phyloP scores from a whole-genome alignment of 2,113 vertebrate species.

The Rafetus swinhoei region DNA sequence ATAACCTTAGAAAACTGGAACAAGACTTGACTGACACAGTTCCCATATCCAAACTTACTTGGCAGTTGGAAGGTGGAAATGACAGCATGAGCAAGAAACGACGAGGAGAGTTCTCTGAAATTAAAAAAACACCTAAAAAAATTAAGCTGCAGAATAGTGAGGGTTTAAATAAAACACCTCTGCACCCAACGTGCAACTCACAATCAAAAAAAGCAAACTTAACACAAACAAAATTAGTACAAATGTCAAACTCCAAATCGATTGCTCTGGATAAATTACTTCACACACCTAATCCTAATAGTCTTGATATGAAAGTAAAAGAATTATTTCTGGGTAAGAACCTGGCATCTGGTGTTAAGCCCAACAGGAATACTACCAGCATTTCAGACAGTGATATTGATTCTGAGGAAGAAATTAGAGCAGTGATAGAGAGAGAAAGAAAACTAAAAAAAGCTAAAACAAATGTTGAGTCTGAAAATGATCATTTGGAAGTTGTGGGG shows the following conservation, averaged over 20 bases:
- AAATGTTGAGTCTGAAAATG: conserved; percentile 54
- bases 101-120: conserved; percentile 81
- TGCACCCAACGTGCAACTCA: neutral
- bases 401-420: conserved; percentile 85
- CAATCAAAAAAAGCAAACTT: neutral
- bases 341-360: neutral
- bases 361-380: neutral
- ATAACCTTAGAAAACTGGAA: conserved; percentile 91
- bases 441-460: conserved; percentile 31
- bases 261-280: neutral
- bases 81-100: conserved; percentile 85
- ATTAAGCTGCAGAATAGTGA: neutral
- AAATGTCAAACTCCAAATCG: neutral
- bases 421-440: conserved; percentile 69
- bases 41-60: conserved; percentile 87
- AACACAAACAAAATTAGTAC: neutral
- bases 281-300: neutral
- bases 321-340: neutral
- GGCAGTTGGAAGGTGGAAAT: conserved; percentile 83
- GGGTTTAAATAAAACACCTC: neutral
- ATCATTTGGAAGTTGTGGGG: conserved; percentile 86
- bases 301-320: neutral
- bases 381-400: conserved; percentile 75
- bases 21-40: conserved; percentile 48
- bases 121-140: conserved; percentile 34